Evolutionary conservation across 2,113 vertebrate genomes (phyloP), one percentile per base, ranked within the genome.

Genomic region (Labrus mixtus): DNA sequence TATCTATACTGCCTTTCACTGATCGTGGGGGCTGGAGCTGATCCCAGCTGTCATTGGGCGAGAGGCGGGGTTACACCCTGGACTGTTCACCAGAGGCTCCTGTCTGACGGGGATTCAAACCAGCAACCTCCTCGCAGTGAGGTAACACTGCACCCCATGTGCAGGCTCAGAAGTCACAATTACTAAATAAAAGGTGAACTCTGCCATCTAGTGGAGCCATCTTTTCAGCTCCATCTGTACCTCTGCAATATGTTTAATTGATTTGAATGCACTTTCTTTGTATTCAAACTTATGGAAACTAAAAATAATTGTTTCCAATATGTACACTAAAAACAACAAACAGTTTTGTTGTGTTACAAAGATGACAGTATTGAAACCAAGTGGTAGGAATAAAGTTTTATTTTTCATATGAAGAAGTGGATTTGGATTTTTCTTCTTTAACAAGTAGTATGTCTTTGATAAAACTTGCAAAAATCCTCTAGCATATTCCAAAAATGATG

Each of bases 391-490:
- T 95, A 95, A 95, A 95, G 93, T 93, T 94, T 95, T 95, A 96
- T 93, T 96, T 96, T 95, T 73, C 92, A 93, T 96, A 95, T 95
- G 95, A 95, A 95, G 88, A 95, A 93, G 85, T 94, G 92, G 87
- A 93, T 92, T 91, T 83, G 89, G 91, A 91, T 89, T 87, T 91
- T 86, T 91, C 85, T 91, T 91, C 83, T 92, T 94, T 94, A 92
- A 95, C 96, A 97, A 96, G 95, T 95, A 92, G 84, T 92, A 94
- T 89, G 89, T 94, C 95, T 95, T 95, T 94, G 95, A 97, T 95
- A 97, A 97, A 95, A 97, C 96, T 96, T 96, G 95, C 95, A 96
- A 96, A 96, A 95, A 92, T 91, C 93, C 94, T 95, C 94, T 95
- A 96, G 94, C 95, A 96, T 96, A 96, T 95, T 96, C 95, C 95